These are phyloP conservation scores for Platerodrilus igneus DNA, from an alignment of 2,888 invertebrate genomes.

Conservation along the genomic window DNA sequence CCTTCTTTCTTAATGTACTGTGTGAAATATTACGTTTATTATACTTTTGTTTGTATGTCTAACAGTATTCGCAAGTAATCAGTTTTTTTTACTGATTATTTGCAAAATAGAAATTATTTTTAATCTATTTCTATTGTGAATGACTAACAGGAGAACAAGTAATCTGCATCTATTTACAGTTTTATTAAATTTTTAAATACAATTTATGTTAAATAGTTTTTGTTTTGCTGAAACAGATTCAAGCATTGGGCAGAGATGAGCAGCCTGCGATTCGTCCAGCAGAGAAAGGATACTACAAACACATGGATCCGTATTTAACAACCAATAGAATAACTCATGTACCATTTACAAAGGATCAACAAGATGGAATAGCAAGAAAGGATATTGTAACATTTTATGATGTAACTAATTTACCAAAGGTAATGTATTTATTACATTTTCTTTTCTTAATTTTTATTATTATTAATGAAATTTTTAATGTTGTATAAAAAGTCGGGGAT, in stretches of 20 bases:
- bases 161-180: background rate
- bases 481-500: no score
- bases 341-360: conserved; percentile 37
- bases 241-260: conserved; percentile 41
- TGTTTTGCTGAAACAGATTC: no score
- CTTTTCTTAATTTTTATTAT: conserved; percentile 1
- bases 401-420: conserved; percentile 36
- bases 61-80: no score
- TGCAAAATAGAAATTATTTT: no score
- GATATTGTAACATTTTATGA: conserved; percentile 46
- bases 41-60: no score
- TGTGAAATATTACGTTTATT: no score
- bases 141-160: no score
- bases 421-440: conserved; percentile 13
- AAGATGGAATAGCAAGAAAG: conserved; percentile 39
- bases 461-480: conserved; percentile 1
- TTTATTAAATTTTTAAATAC: background rate
- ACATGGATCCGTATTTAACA: conserved; percentile 46
- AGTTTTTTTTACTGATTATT: no score
- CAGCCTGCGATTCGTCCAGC: conserved; percentile 43
- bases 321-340: conserved; percentile 39
- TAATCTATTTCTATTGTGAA: no score
- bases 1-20: no score
- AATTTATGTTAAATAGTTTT: conserved; percentile 1
- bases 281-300: conserved; percentile 41